Conservation (phyloP, 2,797 vertebrate species). For the Todus mexicanus region DNA sequence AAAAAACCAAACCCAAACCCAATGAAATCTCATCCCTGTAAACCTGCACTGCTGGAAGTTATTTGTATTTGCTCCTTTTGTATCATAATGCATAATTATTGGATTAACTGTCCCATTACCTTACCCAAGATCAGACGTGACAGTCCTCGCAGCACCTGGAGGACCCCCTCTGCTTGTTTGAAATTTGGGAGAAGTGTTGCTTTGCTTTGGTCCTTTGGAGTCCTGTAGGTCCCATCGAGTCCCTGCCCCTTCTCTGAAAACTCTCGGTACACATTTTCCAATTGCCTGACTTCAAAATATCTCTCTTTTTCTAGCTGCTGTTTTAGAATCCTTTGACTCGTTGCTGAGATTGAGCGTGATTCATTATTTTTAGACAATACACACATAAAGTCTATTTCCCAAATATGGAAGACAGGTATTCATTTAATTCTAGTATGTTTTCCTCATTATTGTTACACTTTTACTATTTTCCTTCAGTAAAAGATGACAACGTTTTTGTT, state of each 20-base stretch:
- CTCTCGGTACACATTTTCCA: not conserved
- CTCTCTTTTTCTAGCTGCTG: not conserved
- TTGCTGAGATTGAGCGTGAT: not conserved
- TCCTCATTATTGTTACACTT: constrained; percentile 9
- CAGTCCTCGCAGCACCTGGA: not conserved
- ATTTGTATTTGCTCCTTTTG: not conserved
- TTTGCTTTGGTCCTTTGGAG: not conserved
- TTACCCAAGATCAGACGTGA: not conserved
- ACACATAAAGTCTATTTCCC: constrained; percentile 6
- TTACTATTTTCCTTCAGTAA: constrained; percentile 12
- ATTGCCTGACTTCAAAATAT: not conserved
- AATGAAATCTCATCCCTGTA: not conserved
- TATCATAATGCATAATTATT: not conserved
- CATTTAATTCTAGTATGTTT: not conserved
- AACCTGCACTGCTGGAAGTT: not conserved
- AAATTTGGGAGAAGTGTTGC: not conserved
- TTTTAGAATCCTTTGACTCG: constrained; percentile 26
- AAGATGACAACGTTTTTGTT: constrained; percentile 49
- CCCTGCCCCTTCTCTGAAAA: not conserved
- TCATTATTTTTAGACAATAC: constrained; percentile 27
- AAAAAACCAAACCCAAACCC: not conserved
- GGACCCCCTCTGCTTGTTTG: not conserved
- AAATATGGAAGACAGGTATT: constrained; percentile 39
- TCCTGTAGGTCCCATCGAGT: not conserved
- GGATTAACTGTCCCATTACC: not conserved